Evolutionary conservation across 2,113 vertebrate species (phyloP).

Genomic region (Tetrao urogallus): DNA sequence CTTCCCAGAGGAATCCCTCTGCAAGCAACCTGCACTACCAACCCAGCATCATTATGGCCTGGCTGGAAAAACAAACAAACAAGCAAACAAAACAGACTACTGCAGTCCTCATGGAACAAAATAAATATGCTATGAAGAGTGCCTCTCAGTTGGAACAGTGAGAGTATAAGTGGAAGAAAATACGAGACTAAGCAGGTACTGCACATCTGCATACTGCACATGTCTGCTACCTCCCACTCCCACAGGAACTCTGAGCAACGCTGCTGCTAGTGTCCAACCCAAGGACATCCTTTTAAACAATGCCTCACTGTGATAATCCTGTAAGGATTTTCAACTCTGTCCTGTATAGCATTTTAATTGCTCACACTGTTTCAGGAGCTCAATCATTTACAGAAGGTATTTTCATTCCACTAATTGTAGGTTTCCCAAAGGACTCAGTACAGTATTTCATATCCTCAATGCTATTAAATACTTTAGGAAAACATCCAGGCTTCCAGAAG

Average conservation of each 20-base stretch:
- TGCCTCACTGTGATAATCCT: constrained; percentile 52
- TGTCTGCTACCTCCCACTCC: neutral
- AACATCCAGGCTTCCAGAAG: neutral
- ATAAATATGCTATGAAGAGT: neutral
- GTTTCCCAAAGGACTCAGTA: constrained; percentile 33
- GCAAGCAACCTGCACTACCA: neutral
- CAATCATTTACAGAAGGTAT: constrained; percentile 52
- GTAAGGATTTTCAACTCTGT: constrained; percentile 54
- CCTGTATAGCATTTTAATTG: constrained; percentile 50
- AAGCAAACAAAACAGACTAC: neutral
- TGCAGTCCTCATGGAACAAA: neutral
- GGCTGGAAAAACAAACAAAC: neutral
- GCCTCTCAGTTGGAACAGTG: neutral
- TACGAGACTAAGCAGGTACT: neutral
- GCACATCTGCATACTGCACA: too few species aligned
- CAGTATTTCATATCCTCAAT: constrained; percentile 10
- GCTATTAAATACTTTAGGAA: constrained; percentile 1
- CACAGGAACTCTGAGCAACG: neutral
- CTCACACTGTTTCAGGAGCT: constrained; percentile 20
- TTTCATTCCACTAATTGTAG: constrained; percentile 47
- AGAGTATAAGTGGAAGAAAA: neutral
- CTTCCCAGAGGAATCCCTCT: neutral
- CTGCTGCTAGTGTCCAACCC: neutral
- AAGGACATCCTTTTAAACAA: constrained; percentile 45
- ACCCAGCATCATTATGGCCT: neutral